These are phyloP conservation scores for Drosophila tripunctata DNA, from an alignment of 2,888 invertebrate genomes.

Conservation along the genomic window DNA sequence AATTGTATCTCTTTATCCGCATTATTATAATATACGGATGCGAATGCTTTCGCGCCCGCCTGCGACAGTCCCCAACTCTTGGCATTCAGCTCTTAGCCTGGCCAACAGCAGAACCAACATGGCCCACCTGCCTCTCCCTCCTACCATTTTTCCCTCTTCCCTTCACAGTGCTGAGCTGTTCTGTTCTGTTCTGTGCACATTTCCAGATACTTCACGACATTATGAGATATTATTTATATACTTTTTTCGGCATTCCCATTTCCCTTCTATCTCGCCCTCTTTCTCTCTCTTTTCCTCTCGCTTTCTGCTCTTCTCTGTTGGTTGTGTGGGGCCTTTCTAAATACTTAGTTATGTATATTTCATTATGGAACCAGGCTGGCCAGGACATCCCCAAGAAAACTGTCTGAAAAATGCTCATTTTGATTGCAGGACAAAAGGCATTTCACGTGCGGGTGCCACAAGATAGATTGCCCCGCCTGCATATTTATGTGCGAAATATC, in stretches of 20 bases:
- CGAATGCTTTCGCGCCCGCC: conserved; percentile 57
- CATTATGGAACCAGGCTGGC: conserved; percentile 61
- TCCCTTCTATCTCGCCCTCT: not conserved
- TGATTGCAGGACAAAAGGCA: conserved; percentile 68
- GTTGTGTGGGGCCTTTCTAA: conserved; percentile 29
- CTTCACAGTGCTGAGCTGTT: not conserved
- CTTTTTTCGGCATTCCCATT: conserved; percentile 31
- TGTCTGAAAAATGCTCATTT: conserved; percentile 56
- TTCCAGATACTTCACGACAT: conserved; percentile 75
- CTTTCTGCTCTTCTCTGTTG: conserved; percentile 1
- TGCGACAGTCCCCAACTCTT: conserved; percentile 27
- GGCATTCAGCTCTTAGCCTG: conserved; percentile 9
- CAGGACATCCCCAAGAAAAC: conserved; percentile 22
- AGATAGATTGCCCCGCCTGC: conserved; percentile 75
- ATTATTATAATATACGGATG: conserved; percentile 83
- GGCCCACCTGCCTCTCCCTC: conserved; percentile 42
- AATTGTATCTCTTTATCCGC: conserved; percentile 84
- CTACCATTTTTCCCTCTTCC: no score
- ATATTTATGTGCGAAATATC: conserved; percentile 82
- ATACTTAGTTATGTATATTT: conserved; percentile 75
- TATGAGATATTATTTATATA: conserved; percentile 80
- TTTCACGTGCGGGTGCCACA: conserved; percentile 71
- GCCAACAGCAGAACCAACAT: conserved; percentile 8
- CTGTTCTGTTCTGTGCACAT: conserved; percentile 22
- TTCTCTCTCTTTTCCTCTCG: not conserved